A percentile compares a stretch with the other conserved stretches of the same genome.
phyloP scores from a whole-genome alignment of 2,113 vertebrate genomes.

The Tyrannus savana region DNA sequence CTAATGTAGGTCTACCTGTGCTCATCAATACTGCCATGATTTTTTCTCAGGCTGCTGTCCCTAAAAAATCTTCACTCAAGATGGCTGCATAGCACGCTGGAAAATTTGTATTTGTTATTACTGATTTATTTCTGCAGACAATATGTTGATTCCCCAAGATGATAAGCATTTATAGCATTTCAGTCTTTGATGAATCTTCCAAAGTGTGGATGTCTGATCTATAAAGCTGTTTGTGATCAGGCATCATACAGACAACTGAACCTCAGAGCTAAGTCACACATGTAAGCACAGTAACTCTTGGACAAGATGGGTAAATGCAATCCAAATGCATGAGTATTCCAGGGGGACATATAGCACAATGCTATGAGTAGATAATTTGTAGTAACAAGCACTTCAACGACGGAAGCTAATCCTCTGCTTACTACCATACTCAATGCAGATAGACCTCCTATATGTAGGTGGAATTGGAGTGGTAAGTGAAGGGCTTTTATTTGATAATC shows the following conservation, averaged over 20 bases:
- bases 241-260: not conserved
- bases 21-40: not conserved
- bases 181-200: not conserved
- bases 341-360: not conserved
- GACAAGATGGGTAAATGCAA: not conserved
- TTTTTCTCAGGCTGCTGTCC: not conserved
- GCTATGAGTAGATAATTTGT: not conserved
- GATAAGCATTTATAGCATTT: not conserved
- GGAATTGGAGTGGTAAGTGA: not conserved
- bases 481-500: not conserved
- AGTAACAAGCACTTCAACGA: not conserved
- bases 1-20: not conserved
- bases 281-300: not conserved
- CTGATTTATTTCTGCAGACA: not conserved
- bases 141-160: not conserved
- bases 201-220: not conserved
- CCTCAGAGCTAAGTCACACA: not conserved
- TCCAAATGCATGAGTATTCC: not conserved
- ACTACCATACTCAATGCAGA: not conserved
- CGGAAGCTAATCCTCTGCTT: not conserved
- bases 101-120: not conserved
- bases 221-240: not conserved
- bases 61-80: not conserved
- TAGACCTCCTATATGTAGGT: not conserved
- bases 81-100: not conserved